Evolutionary conservation across 1,140 invertebrate species (phyloP).

Genomic region (Cherax quadricarinatus): DNA sequence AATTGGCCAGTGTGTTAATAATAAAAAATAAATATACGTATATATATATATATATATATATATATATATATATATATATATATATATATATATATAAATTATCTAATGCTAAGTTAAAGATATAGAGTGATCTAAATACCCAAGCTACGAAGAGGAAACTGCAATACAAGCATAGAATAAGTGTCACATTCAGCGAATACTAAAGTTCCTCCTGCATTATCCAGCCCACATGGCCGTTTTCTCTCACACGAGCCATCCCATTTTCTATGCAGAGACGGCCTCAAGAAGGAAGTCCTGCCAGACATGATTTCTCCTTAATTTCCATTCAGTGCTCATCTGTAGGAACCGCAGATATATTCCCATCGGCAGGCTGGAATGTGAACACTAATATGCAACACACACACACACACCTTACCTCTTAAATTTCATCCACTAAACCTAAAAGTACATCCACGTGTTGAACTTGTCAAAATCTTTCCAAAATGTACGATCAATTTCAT

Average conservation of each 20-base stretch:
- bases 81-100: no score
- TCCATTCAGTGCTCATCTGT: slow-evolving; percentile 62
- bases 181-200: background rate
- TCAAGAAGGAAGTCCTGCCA: slow-evolving; percentile 23
- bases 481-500: no score
- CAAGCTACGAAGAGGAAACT: no score
- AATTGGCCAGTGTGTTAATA: no score
- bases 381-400: slow-evolving; percentile 32
- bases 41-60: no score
- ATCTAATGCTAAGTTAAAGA: no score
- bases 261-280: slow-evolving; percentile 33
- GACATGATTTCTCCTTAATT: slow-evolving; percentile 63
- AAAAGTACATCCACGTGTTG: background rate
- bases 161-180: no score
- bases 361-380: slow-evolving; percentile 47
- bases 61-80: no score
- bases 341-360: slow-evolving; percentile 34
- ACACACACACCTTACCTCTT: slow-evolving; percentile 18
- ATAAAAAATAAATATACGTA: no score
- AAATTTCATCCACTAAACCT: background rate
- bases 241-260: slow-evolving; percentile 38
- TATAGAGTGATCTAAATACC: no score
- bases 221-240: slow-evolving; percentile 20
- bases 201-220: background rate
- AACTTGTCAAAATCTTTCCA: background rate